Conservation (phyloP, 2,888 invertebrate genomes). For the Microctonus hyperodae region DNA sequence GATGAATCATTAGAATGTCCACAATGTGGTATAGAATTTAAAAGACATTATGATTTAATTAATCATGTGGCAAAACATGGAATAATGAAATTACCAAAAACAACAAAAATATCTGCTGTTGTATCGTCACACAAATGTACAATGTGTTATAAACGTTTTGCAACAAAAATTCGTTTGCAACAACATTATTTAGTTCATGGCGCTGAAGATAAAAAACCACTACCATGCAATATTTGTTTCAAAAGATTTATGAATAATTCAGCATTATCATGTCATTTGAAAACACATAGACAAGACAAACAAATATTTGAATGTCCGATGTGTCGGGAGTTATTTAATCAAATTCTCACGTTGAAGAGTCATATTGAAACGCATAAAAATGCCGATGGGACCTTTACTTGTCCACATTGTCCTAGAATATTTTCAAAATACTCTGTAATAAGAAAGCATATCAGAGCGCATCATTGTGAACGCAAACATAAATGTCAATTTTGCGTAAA, state of each 20-base stretch:
- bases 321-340: constrained; percentile 74
- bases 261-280: constrained; percentile 75
- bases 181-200: constrained; percentile 74
- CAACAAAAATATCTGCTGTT: constrained; percentile 56
- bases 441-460: constrained; percentile 77
- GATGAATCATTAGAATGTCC: constrained; percentile 46
- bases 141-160: constrained; percentile 72
- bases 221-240: constrained; percentile 71
- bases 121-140: constrained; percentile 67
- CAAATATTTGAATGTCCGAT: constrained; percentile 77
- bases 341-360: constrained; percentile 70
- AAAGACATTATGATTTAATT: constrained; percentile 61
- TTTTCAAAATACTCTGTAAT: constrained; percentile 75
- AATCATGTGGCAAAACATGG: constrained; percentile 65
- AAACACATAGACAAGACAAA: constrained; percentile 71
- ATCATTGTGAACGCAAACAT: constrained; percentile 75
- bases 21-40: constrained; percentile 51
- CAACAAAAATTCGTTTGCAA: constrained; percentile 69
- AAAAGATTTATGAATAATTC: constrained; percentile 77
- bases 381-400: constrained; percentile 71
- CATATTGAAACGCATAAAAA: constrained; percentile 72
- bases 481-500: constrained; percentile 75
- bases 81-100: constrained; percentile 49
- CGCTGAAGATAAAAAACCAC: constrained; percentile 73
- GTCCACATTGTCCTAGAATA: constrained; percentile 70